Conservation (phyloP, 2,888 invertebrate genomes). For the Julus scanicus region DNA sequence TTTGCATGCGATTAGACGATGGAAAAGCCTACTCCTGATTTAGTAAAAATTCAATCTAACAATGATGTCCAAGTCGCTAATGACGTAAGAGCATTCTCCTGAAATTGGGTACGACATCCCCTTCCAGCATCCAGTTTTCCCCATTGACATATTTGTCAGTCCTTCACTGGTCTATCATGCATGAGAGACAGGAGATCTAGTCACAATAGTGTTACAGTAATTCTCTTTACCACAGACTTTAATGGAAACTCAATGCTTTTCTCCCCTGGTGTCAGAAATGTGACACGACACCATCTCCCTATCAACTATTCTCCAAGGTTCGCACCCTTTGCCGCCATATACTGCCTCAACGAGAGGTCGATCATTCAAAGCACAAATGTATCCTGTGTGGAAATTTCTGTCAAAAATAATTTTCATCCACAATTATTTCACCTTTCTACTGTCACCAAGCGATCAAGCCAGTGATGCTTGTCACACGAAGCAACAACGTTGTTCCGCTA, state of each 20-base stretch:
- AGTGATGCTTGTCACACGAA: neutral
- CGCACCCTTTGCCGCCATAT: neutral
- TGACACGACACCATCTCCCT: conserved; percentile 12
- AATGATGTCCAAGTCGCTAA: too few relatives aligned
- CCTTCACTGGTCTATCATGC: too few relatives aligned
- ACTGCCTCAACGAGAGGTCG: neutral
- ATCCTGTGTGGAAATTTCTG: neutral
- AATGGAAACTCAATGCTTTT: neutral
- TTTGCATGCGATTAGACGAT: too few relatives aligned
- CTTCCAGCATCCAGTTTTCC: too few relatives aligned
- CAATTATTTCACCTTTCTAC: neutral
- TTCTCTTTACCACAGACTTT: too few relatives aligned
- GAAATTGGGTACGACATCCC: too few relatives aligned
- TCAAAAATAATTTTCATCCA: neutral
- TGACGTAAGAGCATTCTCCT: too few relatives aligned
- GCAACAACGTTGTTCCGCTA: neutral
- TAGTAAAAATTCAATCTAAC: too few relatives aligned
- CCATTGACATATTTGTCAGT: too few relatives aligned
- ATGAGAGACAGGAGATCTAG: too few relatives aligned
- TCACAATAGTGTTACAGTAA: too few relatives aligned
- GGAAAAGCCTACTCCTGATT: too few relatives aligned
- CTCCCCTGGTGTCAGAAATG: neutral
- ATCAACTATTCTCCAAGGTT: neutral
- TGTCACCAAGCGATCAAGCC: neutral
- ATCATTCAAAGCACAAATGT: neutral